Base-by-base conservation (phyloP, 2,888 invertebrate species). In the Oxycera nigricornis region DNA sequence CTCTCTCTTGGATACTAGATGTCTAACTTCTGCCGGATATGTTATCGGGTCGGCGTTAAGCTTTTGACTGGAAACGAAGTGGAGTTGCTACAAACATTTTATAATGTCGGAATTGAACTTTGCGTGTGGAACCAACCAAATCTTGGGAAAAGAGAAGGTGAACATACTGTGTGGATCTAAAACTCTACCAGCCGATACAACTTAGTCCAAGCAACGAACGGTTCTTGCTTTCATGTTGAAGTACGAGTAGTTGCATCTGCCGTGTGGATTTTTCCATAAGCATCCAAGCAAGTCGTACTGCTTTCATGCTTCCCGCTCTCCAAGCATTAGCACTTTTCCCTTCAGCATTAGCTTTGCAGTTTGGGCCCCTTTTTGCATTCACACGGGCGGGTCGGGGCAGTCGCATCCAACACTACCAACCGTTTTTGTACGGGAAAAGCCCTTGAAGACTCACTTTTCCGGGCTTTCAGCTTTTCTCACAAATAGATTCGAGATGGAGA, bases 71-170 rank as follows among this genome's bases (percentile, higher is more conserved):
- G 82, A 83, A 81, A 80, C 80, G 80, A 79, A 79, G 80, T 82
- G 81, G n/a, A 82, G 83, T 83, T 82, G 82, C 82, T 82, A 81
- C 82, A 83, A 82, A 82, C 82, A 79, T 83, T 82, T 84, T 84
- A 84, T 84, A 82, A 80, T 39, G 41, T 52, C 46, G 68, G 50
- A 46, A 70, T 31, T 2, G 28, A 70, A 70, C 70, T 52, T 67
- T 52, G 70, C 31, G 70, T 52, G 70, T 68, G 50, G 52, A 70
- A 52, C 55, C 31, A 31, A 35, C 30, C 22, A 31, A 70, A 70
- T 30, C 31, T 52, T 62, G 52, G 52, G 31, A 70, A 70, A 52
- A 68, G 70, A 70, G 70, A 70, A 70, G 70, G 70, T 70, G 70
- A 52, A 70, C 52, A 55, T 68, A 20, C n/a, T 22, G 41, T 52